Evolutionary conservation across 2,888 invertebrate species (phyloP), one percentile per base, ranked within the genome.

Genomic region (Lottia gigantea): DNA sequence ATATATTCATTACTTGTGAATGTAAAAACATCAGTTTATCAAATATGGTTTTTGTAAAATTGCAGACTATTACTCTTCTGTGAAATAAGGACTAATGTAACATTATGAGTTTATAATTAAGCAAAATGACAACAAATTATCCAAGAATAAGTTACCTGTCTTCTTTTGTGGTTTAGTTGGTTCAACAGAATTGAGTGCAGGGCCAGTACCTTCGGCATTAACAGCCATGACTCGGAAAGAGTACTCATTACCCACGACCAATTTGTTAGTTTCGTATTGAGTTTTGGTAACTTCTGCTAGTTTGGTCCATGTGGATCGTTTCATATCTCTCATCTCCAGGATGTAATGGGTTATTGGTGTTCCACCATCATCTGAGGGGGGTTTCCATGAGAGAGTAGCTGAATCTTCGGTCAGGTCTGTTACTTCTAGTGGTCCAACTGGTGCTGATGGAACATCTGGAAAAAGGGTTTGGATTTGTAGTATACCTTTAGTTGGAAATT

Each of bases 201-300:
- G 70, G 40, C 74, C 67, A 46, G 72, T 94, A 4, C 98, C 98
- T 1, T 96, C 97, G 79, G 94, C 93, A 90, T 95, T 95, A 19
- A 95, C 92, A 14, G 95, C 95, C 67, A 92, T 91, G 0, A 95
- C 95, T 16, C 95, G 91, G 91, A 95, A 96, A 85, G 95, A 94
- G 84, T 95, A 95, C 0, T 93, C 93, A 90, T 96, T 95, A 70
- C 96, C 70, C 31, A 70, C 46, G 19, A 62, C 31, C 66, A 74
- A 62, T 45, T 66, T 64, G 40, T 67, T 72, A 15, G 68, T 72
- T 47, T 72, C 62, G 64, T 67, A 72, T 16, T 46, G 64, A n/a
- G 74, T 69, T 12, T 76, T 55, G 14, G 71, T 72, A 16, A 78
- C 72, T 45, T 70, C 63, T 40, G 65, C 67, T 16, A 67, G 61